Conservation (phyloP, 2,113 vertebrate species). For the Sula dactylatra region DNA sequence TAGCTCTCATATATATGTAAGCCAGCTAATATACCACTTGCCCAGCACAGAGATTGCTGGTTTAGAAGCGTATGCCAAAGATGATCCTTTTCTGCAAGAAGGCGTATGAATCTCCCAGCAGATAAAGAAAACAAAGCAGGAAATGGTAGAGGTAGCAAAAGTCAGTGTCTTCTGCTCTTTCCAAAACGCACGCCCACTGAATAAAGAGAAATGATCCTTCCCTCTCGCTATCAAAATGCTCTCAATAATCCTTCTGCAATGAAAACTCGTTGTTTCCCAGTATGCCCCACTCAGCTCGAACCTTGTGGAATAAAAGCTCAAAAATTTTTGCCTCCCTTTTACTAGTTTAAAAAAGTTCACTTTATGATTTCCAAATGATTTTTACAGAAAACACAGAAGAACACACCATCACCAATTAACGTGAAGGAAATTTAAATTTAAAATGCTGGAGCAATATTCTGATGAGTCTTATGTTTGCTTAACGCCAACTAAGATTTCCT, state of each 20-base stretch:
- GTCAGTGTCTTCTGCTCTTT: neutral
- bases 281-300: neutral
- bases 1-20: fast-evolving
- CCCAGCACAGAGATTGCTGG: neutral
- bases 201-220: neutral
- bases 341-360: neutral
- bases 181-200: neutral
- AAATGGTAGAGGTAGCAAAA: neutral
- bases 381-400: constrained; percentile 37
- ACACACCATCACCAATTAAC: neutral
- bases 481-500: constrained; percentile 32
- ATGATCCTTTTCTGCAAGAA: neutral
- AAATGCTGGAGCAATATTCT: constrained; percentile 50
- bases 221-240: neutral
- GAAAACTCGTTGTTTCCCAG: neutral
- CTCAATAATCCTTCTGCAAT: neutral
- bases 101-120: neutral
- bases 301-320: neutral
- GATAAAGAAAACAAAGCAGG: neutral
- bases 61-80: neutral
- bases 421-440: constrained; percentile 53
- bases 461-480: constrained; percentile 50
- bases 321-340: neutral
- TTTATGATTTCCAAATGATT: neutral
- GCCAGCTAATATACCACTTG: neutral